A percentile compares a stretch with the other conserved stretches of the same genome.
Conservation (phyloP, 23 tunicate genomes). For the Trididemnum clinides region DNA sequence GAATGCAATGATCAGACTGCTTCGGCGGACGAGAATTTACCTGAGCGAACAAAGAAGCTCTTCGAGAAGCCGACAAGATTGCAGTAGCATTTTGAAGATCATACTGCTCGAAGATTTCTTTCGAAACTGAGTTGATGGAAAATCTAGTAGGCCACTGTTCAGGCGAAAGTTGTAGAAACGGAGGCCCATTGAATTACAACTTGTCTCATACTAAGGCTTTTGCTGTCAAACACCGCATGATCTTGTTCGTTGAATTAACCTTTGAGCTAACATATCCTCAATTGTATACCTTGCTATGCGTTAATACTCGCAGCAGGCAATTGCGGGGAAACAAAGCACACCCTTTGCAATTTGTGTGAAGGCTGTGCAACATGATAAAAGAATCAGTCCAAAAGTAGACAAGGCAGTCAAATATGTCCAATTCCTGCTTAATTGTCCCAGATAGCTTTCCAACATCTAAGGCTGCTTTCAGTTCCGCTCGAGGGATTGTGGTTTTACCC, state of each 20-base stretch:
- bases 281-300: neutral
- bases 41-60: no score
- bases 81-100: neutral
- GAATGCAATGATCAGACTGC: no score
- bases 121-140: neutral
- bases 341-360: constrained; percentile 12
- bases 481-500: neutral
- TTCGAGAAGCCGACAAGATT: neutral
- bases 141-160: neutral
- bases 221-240: neutral
- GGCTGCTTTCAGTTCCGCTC: neutral
- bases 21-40: no score
- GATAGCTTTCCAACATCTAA: neutral
- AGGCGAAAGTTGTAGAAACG: neutral
- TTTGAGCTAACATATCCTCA: neutral
- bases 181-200: neutral
- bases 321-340: constrained; percentile 5
- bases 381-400: constrained; percentile 2
- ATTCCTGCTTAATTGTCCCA: neutral
- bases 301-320: neutral
- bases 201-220: neutral
- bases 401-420: neutral
- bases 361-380: neutral
- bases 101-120: neutral
- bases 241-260: neutral